phyloP scores from a whole-genome alignment of 2,888 invertebrate genomes.

The Cactoblastis cactorum region DNA sequence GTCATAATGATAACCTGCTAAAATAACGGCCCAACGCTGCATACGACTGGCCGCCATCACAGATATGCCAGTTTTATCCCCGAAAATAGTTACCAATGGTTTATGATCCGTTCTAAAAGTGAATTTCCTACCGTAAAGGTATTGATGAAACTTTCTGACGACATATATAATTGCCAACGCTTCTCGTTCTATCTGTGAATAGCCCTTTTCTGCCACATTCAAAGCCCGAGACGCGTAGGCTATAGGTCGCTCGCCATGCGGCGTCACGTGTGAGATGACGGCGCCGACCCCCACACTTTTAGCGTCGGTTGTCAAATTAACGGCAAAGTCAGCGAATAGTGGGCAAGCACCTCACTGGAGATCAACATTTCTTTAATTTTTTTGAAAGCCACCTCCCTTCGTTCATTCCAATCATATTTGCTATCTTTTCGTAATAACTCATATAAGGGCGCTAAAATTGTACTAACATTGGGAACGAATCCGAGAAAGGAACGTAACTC shows the following conservation, averaged over 20 bases:
- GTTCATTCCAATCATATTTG: neutral
- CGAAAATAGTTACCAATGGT: no score
- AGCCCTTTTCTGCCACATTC: neutral
- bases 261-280: neutral
- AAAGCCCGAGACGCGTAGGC: slow-evolving; percentile 7
- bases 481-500: neutral
- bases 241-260: neutral
- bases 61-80: neutral
- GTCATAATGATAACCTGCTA: slow-evolving; percentile 10
- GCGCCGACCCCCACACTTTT: neutral
- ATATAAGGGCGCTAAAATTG: neutral
- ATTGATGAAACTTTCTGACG: neutral
- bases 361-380: neutral
- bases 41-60: neutral
- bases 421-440: neutral
- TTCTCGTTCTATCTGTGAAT: neutral
- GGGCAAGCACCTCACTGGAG: neutral
- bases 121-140: neutral
- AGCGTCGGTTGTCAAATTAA: neutral
- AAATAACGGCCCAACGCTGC: neutral
- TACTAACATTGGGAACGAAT: neutral
- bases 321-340: neutral
- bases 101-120: slow-evolving; percentile 4
- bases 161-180: slow-evolving; percentile 13
- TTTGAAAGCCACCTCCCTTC: neutral